Evolutionary conservation across 2,113 vertebrate genomes (phyloP), one percentile per base, ranked within the genome.

Genomic region (Gorsachius goisagi): DNA sequence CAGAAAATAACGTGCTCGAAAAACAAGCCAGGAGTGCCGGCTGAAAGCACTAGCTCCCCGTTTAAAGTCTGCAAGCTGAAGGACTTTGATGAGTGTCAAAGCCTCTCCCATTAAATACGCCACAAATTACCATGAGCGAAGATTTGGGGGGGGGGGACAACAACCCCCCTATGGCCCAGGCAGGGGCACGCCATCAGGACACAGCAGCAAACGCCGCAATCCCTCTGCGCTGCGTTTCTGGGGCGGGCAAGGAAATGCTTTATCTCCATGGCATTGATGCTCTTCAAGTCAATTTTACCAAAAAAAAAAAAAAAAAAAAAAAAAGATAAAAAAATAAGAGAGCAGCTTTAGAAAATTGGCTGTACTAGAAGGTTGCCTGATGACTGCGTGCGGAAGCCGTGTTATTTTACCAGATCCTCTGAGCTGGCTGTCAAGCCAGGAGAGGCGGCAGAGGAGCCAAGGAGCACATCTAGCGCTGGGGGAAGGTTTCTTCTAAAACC

Each of bases 381-480:
- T 15, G 60, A 11, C 59, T 15, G 45, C 6, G 4, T 26, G 74
- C 59, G 68, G 27, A 55, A 52, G 60, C 44, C 32, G 7, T 2
- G 23, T 11, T 47, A 35, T 41, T 77, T 63, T 49, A 44, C 19
- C 26, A 11, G 45, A 9, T 15, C 28, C 24, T 37, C 41, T 28
- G 39, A 23, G 8, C 37, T 14, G 33, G 62, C 6, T 44, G 27
- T 8, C 78, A 8, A 33, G 56, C 9, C 41, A 32, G 49, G 13
- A 68, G 47, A 11, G 2, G 15, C 5, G 15, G 71, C 73, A 5
- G 35, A 18, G 79, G 32, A 55, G 35, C 72, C 56, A 63, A 15
- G 55, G 3, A 16, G 50, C 16, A 16, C 27, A 28, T 9, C 41
- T 9, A 8, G 27, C 0, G 1, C 19, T 1, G 21, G 28, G 37